Conservation (phyloP, 2,888 invertebrate species). For the Drosophila gaucha region DNA sequence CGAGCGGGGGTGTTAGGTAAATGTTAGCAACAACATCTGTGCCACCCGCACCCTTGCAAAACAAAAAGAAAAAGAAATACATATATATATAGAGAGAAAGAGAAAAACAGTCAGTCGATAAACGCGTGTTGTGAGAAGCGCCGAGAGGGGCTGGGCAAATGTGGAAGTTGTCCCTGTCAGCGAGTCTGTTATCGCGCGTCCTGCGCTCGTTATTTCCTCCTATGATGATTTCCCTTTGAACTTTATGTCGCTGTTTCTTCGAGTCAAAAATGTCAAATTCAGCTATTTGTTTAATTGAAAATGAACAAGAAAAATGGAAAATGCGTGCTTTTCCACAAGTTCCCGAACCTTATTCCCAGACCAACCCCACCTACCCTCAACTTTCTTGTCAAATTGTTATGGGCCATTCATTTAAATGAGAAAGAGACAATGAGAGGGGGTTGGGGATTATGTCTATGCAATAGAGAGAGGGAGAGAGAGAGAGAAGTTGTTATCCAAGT, state of each 20-base stretch:
- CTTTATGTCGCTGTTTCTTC: constrained; percentile 39
- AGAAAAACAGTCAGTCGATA: constrained; percentile 8
- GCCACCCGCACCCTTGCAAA: not conserved
- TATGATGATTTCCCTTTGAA: constrained; percentile 71
- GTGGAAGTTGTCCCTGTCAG: constrained; percentile 31
- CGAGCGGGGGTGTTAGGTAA: not conserved
- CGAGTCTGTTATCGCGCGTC: constrained; percentile 41
- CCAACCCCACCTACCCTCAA: not conserved
- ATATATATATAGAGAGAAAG: not conserved
- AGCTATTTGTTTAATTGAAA: constrained; percentile 79
- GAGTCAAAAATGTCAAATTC: constrained; percentile 72
- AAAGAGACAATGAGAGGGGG: not conserved
- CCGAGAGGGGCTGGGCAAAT: not conserved
- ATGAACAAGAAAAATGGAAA: constrained; percentile 21
- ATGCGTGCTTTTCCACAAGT: constrained; percentile 6
- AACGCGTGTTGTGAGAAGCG: constrained; percentile 11
- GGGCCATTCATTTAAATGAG: constrained; percentile 66
- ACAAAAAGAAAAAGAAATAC: not conserved
- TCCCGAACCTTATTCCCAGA: not conserved
- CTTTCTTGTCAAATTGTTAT: constrained; percentile 61
- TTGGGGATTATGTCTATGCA: constrained; percentile 5
- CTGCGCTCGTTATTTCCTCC: constrained; percentile 55
- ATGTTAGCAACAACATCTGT: constrained; percentile 6
- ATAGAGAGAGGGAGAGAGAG: no score
- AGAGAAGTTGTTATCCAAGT: not conserved